Conservation (phyloP, 2,888 invertebrate genomes). For the Parnassius mnemosyne region DNA sequence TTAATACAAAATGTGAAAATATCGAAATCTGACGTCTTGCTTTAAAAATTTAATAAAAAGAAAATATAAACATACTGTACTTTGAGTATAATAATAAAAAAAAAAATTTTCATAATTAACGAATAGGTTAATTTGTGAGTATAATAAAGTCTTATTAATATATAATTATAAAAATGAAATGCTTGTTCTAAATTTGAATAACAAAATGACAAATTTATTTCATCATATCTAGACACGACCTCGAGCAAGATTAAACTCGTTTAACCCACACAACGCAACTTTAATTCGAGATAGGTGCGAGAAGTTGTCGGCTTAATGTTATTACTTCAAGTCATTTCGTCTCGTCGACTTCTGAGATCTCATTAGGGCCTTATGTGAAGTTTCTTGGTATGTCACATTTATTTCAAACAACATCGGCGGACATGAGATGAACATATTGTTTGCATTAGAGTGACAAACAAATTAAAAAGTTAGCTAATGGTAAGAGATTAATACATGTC, state of each 20-base stretch:
- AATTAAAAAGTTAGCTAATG: no score
- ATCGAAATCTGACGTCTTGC: no score
- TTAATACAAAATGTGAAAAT: no score
- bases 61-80: not conserved
- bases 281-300: conserved; percentile 6
- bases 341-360: conserved; percentile 4
- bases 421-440: no score
- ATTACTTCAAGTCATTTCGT: conserved; percentile 12
- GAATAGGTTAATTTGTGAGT: not conserved
- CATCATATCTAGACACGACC: not conserved
- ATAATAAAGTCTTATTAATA: not conserved
- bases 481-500: no score
- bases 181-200: no score
- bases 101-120: not conserved
- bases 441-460: no score
- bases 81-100: not conserved
- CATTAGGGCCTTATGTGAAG: conserved; percentile 1
- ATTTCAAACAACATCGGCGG: not conserved
- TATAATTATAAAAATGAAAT: not conserved
- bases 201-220: not conserved
- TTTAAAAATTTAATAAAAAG: not conserved
- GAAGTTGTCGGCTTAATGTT: conserved; percentile 5
- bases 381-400: not conserved
- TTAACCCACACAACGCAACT: not conserved
- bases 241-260: not conserved